These are phyloP conservation scores for Magallana ariakensis DNA, from an alignment of 1,140 invertebrate genomes.

Conservation along the genomic window DNA sequence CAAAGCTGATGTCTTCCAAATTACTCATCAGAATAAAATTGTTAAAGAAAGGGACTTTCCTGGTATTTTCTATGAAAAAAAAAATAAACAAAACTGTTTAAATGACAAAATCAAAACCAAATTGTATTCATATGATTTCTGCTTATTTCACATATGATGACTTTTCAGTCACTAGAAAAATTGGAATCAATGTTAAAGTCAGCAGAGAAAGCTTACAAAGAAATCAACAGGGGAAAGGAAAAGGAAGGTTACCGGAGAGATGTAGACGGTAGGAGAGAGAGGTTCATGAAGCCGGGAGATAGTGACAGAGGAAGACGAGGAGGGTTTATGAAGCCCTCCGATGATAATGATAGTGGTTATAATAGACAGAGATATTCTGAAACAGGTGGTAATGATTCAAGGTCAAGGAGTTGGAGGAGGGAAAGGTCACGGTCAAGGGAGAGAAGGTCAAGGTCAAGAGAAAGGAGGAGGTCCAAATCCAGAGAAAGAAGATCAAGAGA, in stretches of 20 bases:
- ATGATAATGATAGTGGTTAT: conserved; percentile 32
- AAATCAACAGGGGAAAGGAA: conserved; percentile 1
- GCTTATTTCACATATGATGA: too few species aligned
- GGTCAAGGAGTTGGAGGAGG: conserved; percentile 39
- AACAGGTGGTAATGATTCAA: background rate
- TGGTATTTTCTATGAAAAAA: too few species aligned
- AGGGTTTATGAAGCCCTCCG: conserved; percentile 50
- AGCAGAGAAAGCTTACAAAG: conserved; percentile 67
- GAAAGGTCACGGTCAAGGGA: conserved; percentile 42
- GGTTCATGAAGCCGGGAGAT: conserved; percentile 46
- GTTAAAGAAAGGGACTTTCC: too few species aligned
- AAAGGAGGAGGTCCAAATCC: conserved; percentile 26
- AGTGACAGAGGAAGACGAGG: conserved; percentile 26
- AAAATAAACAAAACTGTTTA: too few species aligned
- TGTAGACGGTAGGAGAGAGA: conserved; percentile 21
- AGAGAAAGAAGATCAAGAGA: conserved; percentile 40
- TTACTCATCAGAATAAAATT: too few species aligned
- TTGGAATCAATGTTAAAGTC: conserved; percentile 81
- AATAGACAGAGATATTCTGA: conserved; percentile 4
- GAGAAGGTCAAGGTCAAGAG: conserved; percentile 43
- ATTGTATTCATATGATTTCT: too few species aligned
- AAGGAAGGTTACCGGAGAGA: conserved; percentile 33
- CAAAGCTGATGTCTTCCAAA: too few species aligned
- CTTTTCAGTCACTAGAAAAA: conserved; percentile 81
- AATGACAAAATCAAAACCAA: too few species aligned